Percentiles rank a stretch among this genome's conserved stretches.
Conservation (phyloP, 2,888 invertebrate genomes). For the Seira sanloemensis region DNA sequence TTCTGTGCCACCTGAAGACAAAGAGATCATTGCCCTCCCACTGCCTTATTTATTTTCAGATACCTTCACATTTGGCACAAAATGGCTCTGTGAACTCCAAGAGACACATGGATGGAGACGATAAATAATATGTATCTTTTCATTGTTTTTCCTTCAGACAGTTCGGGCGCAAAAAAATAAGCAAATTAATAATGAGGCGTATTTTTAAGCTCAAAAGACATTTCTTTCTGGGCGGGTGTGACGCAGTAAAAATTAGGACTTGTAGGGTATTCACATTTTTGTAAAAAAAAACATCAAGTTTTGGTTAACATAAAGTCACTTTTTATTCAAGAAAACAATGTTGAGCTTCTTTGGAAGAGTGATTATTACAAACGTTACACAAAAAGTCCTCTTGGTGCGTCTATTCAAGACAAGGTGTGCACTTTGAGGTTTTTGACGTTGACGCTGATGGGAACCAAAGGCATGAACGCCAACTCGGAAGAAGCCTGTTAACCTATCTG, state of each 20-base stretch:
- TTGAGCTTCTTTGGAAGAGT: not conserved
- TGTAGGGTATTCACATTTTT: not conserved
- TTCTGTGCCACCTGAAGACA: constrained; percentile 50
- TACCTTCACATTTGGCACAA: constrained; percentile 56
- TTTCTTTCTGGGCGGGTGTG: too few relatives aligned
- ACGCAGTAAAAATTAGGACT: not conserved
- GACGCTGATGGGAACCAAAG: not conserved
- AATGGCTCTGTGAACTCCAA: constrained; percentile 36
- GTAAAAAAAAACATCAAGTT: too few relatives aligned
- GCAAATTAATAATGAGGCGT: not conserved
- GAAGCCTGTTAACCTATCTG: constrained; percentile 15
- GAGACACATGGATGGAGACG: not conserved
- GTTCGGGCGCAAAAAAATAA: not conserved
- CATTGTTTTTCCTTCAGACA: too few relatives aligned
- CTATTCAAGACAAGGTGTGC: too few relatives aligned
- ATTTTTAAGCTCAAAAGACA: not conserved
- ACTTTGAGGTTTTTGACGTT: too few relatives aligned
- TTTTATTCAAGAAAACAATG: too few relatives aligned
- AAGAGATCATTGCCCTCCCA: constrained; percentile 50
- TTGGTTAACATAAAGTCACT: too few relatives aligned
- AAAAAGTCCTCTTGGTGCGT: too few relatives aligned
- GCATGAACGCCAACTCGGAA: constrained; percentile 6
- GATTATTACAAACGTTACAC: not conserved
- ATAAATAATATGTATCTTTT: not conserved
- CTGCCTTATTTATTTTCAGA: constrained; percentile 57